phyloP scores from a whole-genome alignment of 2,113 vertebrate genomes.

The Edolisoma coerulescens region DNA sequence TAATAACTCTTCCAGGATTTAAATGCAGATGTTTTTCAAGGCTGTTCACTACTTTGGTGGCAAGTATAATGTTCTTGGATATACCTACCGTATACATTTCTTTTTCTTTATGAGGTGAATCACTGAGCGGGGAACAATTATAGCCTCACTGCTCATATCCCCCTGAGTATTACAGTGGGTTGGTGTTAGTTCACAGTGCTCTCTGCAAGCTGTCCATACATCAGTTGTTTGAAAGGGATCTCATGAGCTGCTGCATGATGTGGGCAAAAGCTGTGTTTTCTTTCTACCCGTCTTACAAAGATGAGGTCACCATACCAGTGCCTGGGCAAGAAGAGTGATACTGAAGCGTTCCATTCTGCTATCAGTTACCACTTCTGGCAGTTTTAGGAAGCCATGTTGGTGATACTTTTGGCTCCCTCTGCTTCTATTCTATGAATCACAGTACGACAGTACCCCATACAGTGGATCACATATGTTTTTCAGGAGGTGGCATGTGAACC shows the following conservation, averaged over 20 bases:
- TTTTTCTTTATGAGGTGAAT: not conserved
- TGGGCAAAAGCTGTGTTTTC: not conserved
- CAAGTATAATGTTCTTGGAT: not conserved
- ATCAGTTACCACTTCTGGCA: not conserved
- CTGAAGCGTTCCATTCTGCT: not conserved
- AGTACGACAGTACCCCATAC: too few species aligned
- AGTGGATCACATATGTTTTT: not conserved
- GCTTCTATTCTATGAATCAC: not conserved
- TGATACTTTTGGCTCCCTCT: not conserved
- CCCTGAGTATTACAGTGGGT: not conserved
- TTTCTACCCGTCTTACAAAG: not conserved
- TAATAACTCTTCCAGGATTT: slow-evolving; percentile 26
- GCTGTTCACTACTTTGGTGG: not conserved
- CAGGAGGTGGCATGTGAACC: not conserved
- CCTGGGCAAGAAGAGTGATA: not conserved
- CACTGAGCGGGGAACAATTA: not conserved
- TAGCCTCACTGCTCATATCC: not conserved
- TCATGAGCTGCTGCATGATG: not conserved
- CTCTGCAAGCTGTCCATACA: not conserved
- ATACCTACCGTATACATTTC: not conserved
- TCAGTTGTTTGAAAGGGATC: not conserved
- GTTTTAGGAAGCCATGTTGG: not conserved
- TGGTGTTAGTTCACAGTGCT: not conserved
- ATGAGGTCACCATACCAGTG: not conserved
- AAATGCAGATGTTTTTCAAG: not conserved